Evolutionary conservation across 1,140 invertebrate genomes (phyloP), one percentile per base, ranked within the genome.

Genomic region (Laupala kohalensis): DNA sequence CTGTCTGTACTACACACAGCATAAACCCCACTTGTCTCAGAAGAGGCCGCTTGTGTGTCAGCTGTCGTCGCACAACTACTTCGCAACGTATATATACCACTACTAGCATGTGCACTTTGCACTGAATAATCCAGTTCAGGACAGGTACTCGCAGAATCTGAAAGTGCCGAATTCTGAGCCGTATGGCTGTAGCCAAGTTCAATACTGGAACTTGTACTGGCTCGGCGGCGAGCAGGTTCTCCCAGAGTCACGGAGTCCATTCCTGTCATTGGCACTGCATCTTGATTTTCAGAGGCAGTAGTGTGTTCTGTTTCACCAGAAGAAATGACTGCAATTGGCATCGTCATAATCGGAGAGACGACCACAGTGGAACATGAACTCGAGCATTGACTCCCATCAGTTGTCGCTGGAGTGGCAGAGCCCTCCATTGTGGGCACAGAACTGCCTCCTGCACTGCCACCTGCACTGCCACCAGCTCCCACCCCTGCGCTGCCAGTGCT

Each of bases 361-460:
- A 92, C 90, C 19, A 92, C 89, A 4, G 91, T 93, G 75, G 90
- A 92, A 77, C 90, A 92, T 27, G 89, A 92, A 63, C 90, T 92
- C 66, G 90, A 92, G 78, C 90, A 92, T 77, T 92, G 91, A 5
- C 90, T 91, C 24, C 89, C 90, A 29, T 86, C 83, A 3, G 82
- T 79, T 5, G 79, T 78, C 1, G 77, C 77, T 15, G 76, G 74
- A 6, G 83, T 80, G 28, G 71, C 79, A 25, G 77, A 28, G 6
- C 67, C 67, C 24, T 29, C 67, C 27, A 68, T 27, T 13, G 37
- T 53, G 37, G 37, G 37, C 28, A 25, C 67, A 9, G 69, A 62
- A 37, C 53, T 70, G 1, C 69, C 63, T 28, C 26, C 30, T 37
- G 30, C 30, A 37, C 30, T 37, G 6, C 30, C 30, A 6, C 30